phyloP scores from a whole-genome alignment of 2,113 vertebrate species.

The Mungos mungo region DNA sequence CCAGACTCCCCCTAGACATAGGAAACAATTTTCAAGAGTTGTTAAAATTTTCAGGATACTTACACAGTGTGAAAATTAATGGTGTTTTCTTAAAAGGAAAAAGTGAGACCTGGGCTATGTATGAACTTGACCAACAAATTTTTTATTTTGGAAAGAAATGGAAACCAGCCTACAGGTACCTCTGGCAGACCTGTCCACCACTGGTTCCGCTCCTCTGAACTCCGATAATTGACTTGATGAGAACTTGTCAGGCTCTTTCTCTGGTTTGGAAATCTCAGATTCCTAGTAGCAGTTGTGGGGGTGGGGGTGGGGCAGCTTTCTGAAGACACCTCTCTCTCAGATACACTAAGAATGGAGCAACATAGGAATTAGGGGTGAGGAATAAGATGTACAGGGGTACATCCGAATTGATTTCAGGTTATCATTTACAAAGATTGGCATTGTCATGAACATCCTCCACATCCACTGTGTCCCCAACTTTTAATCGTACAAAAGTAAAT shows the following conservation, averaged over 20 bases:
- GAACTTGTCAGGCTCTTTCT: neutral
- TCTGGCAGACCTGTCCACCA: neutral
- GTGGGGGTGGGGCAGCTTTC: neutral
- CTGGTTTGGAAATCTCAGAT: neutral
- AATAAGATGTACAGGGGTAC: neutral
- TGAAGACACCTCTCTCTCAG: neutral
- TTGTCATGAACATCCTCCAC: neutral
- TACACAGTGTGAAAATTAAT: neutral
- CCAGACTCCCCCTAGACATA: neutral
- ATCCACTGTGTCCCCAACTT: neutral
- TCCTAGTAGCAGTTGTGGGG: neutral
- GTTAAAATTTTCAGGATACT: neutral
- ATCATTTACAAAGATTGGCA: neutral
- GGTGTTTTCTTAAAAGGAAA: slow-evolving; percentile 33
- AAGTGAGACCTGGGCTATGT: neutral
- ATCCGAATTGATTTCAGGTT: neutral
- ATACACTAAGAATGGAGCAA: neutral
- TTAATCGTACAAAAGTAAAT: neutral
- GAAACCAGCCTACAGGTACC: neutral
- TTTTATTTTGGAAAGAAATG: slow-evolving; percentile 7
- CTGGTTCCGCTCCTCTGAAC: neutral
- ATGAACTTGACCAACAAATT: neutral
- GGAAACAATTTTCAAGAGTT: neutral
- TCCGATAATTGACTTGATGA: neutral
- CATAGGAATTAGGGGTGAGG: neutral